A percentile compares a stretch with the other conserved stretches of the same genome.
Conservation (phyloP, 2,113 vertebrate species). For the Nannospalax galili region DNA sequence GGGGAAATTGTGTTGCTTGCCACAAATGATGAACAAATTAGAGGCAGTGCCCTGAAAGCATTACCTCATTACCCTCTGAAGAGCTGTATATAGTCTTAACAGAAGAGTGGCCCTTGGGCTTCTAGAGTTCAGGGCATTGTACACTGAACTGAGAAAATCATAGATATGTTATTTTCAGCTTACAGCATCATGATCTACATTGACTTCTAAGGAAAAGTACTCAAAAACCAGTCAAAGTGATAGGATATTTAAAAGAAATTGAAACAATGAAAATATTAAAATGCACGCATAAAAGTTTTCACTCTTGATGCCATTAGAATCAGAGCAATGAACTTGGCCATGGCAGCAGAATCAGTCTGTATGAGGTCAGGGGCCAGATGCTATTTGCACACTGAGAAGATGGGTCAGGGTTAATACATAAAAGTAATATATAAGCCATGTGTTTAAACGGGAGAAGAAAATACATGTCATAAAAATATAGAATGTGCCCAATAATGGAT, state of each 20-base stretch:
- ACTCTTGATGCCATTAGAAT: neutral
- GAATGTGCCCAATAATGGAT: neutral
- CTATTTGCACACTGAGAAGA: neutral
- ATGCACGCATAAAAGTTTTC: neutral
- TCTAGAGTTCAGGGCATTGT: neutral
- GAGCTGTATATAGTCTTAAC: neutral
- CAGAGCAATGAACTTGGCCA: accelerated
- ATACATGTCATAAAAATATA: neutral
- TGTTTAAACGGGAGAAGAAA: neutral
- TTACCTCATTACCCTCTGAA: neutral
- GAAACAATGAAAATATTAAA: neutral
- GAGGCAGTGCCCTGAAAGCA: neutral
- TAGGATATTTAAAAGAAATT: neutral
- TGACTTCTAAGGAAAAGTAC: neutral
- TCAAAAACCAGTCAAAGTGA: neutral
- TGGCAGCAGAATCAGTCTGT: accelerated
- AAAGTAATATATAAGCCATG: neutral
- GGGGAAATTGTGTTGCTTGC: neutral
- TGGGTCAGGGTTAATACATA: too few species aligned
- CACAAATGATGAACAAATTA: constrained; percentile 64
- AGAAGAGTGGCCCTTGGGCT: accelerated
- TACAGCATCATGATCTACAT: neutral
- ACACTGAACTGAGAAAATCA: neutral
- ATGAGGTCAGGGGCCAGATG: neutral
- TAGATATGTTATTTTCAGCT: neutral